phyloP scores from a whole-genome alignment of 2,113 vertebrate species.

The Mormyrus iriodes region DNA sequence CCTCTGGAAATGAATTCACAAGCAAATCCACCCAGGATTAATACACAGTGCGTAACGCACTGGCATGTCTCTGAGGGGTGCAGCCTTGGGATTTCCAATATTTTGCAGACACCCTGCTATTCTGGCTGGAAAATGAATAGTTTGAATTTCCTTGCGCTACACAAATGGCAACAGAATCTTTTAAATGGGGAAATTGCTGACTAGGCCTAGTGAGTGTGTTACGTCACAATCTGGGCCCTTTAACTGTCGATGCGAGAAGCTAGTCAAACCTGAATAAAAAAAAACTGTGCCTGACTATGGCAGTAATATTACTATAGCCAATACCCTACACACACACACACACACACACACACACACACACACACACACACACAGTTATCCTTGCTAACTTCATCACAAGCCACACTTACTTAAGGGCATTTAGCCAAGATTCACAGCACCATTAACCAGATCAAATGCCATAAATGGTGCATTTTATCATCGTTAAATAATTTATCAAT shows the following conservation, averaged over 20 bases:
- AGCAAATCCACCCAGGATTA: conserved; percentile 19
- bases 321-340: no score
- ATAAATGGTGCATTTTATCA: conserved; percentile 29
- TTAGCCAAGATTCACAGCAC: conserved; percentile 52
- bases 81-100: background rate
- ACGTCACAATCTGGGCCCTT: background rate
- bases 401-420: conserved; percentile 47
- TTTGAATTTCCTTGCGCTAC: background rate
- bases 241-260: background rate
- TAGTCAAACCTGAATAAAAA: background rate
- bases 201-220: background rate
- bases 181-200: background rate
- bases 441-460: conserved; percentile 48
- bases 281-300: background rate
- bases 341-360: background rate
- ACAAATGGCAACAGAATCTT: background rate
- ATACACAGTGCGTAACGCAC: background rate
- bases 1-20: conserved; percentile 11
- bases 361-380: conserved; percentile 46
- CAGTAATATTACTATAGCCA: background rate
- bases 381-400: conserved; percentile 44
- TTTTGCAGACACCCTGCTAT: background rate
- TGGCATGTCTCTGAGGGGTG: conserved; percentile 17
- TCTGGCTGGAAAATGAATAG: background rate
- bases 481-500: conserved; percentile 29